phyloP scores from a whole-genome alignment of 2,888 invertebrate genomes.

The Cepaea hortensis region DNA sequence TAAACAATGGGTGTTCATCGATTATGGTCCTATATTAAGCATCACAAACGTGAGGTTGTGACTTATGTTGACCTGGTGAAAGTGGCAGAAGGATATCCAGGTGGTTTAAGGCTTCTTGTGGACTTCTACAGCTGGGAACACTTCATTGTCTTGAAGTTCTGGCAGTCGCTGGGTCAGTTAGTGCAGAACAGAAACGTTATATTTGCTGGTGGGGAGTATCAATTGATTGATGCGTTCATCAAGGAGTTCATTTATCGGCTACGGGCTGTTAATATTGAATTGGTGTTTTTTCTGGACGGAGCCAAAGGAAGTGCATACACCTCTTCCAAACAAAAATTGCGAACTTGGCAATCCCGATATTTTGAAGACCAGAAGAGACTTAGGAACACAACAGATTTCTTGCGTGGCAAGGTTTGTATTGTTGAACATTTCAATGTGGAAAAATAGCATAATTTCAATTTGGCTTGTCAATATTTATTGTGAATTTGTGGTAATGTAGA shows the following conservation, averaged over 20 bases:
- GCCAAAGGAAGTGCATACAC: conserved; percentile 67
- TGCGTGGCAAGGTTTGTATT: conserved; percentile 54
- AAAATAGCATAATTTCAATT: background rate
- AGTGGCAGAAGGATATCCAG: conserved; percentile 57
- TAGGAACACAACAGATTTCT: conserved; percentile 59
- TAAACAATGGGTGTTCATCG: conserved; percentile 36
- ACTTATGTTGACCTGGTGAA: conserved; percentile 65
- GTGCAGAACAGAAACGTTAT: conserved; percentile 64
- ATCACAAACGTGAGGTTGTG: background rate
- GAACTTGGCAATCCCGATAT: conserved; percentile 69
- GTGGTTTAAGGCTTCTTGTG: conserved; percentile 71
- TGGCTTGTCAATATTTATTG: no score
- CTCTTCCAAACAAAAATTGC: conserved; percentile 64
- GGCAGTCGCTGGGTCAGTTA: conserved; percentile 58
- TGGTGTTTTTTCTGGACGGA: conserved; percentile 72
- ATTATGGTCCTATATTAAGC: conserved; percentile 32
- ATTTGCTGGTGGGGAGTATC: conserved; percentile 72
- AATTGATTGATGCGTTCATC: conserved; percentile 61
- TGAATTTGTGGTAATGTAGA: no score
- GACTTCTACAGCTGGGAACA: conserved; percentile 72
- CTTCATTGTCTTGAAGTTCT: conserved; percentile 63
- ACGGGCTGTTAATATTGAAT: conserved; percentile 61
- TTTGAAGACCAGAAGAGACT: conserved; percentile 63
- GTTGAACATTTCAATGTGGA: background rate
- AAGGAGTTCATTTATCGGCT: conserved; percentile 66